Conservation (phyloP, 2,888 invertebrate genomes). For the Agonopterix arenella region DNA sequence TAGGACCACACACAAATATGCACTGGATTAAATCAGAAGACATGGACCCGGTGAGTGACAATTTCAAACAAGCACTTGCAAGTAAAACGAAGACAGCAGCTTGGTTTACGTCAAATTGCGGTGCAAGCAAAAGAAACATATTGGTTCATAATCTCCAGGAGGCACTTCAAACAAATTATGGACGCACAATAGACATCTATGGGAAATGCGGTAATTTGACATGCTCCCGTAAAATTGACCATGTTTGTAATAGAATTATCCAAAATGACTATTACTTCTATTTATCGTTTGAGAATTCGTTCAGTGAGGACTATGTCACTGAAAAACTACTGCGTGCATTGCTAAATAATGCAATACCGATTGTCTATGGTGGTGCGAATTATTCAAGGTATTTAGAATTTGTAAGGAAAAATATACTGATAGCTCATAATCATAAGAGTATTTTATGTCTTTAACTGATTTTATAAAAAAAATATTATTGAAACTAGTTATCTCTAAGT, state of each 20-base stretch:
- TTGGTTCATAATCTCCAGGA: slow-evolving; percentile 20
- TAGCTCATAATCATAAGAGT: no score
- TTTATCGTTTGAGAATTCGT: slow-evolving; percentile 42
- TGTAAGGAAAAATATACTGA: no score
- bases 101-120: slow-evolving; percentile 40
- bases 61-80: neutral
- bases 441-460: no score
- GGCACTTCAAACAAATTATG: slow-evolving; percentile 11
- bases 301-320: slow-evolving; percentile 43
- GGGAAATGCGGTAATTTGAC: slow-evolving; percentile 32
- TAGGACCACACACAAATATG: slow-evolving; percentile 47
- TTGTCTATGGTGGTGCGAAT: slow-evolving; percentile 80
- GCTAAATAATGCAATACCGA: slow-evolving; percentile 76
- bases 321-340: slow-evolving; percentile 45
- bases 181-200: slow-evolving; percentile 29
- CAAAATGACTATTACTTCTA: slow-evolving; percentile 43
- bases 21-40: slow-evolving; percentile 37
- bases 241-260: slow-evolving; percentile 22
- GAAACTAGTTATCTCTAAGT: no score
- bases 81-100: slow-evolving; percentile 37
- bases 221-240: slow-evolving; percentile 21
- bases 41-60: slow-evolving; percentile 32
- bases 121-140: slow-evolving; percentile 19
- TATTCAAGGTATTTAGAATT: slow-evolving; percentile 46
- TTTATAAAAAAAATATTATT: no score